Evolutionary conservation across 2,797 vertebrate genomes (phyloP), one percentile per base, ranked within the genome.

Genomic region (Amblyopsis hoosieri): DNA sequence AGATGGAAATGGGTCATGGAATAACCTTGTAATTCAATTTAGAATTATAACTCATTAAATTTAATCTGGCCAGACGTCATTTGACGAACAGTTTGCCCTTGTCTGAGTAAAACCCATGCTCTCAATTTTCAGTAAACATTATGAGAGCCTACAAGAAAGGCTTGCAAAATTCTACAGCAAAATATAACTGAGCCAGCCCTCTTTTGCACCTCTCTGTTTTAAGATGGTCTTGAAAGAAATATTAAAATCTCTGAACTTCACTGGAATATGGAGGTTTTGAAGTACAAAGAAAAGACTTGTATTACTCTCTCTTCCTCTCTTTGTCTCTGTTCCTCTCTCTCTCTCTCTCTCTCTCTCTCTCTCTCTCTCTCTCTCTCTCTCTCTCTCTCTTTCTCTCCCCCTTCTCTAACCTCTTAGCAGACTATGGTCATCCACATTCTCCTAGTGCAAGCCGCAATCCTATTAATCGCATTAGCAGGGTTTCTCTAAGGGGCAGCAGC

Each of bases 391-490:
- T 15, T 69, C 60, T 74, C 69, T 69, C 63, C 65, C 67, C 70
- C 53, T 60, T 14, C 55, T 69, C 62, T 76, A 64, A 66, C 74
- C 69, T 71, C 66, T 54, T 23, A 72, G 72, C 73, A 61, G 60
- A 67, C 64, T 66, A 69, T 63, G 71, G 79, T 86, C 80, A 76
- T 66, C 72, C 62, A 64, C 76, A 71, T 69, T 57, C 70, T 69
- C 75, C 68, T 78, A 81, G 82, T 85, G 81, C 86, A 85, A 83
- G 75, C 81, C 77, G 80, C 80, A 89, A 86, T 85, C 79, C 87
- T 82, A 90, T 90, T 91, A 91, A 90, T 91, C 79, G 83, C 84
- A 90, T 92, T 91, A 90, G 81, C 75, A 74, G 54, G 66, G 51
- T 61, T 62, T 71, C 84, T 89, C 80, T 71, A 66, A 86, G 78